phyloP scores from a whole-genome alignment of 2,888 invertebrate genomes.

The Drepanosiphum platanoidis region DNA sequence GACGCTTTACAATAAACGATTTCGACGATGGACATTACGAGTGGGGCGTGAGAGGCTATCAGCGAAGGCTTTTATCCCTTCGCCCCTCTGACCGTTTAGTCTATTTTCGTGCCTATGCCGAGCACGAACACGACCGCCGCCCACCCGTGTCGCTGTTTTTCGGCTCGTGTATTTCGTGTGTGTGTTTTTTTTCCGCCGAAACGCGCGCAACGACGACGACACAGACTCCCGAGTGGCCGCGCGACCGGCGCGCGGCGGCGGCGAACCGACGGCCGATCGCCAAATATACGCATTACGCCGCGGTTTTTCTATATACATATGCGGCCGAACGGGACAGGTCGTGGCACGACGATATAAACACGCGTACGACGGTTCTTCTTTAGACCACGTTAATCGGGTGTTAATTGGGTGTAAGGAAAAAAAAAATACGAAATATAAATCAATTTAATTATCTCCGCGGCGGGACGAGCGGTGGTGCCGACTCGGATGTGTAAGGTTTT shows the following conservation, averaged over 20 bases:
- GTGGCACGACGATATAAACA: background rate
- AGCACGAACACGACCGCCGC: background rate
- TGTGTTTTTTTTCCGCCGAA: background rate
- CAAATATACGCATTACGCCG: background rate
- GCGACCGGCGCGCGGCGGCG: too few relatives aligned
- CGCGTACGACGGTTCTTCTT: background rate
- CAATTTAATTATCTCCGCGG: background rate
- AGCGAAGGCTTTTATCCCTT: too few relatives aligned
- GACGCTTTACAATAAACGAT: too few relatives aligned
- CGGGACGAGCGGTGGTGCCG: background rate
- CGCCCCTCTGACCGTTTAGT: too few relatives aligned
- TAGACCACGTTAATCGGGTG: background rate
- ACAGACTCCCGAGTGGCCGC: too few relatives aligned
- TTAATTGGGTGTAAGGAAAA: background rate
- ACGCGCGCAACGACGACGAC: background rate
- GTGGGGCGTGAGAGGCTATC: too few relatives aligned
- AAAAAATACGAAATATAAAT: too few relatives aligned
- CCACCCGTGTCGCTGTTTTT: background rate
- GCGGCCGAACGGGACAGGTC: background rate
- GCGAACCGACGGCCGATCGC: background rate
- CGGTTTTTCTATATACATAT: background rate
- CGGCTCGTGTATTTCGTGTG: too few relatives aligned
- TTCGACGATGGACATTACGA: too few relatives aligned
- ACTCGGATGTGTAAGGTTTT: background rate
- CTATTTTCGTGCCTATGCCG: too few relatives aligned